Evolutionary conservation across 2,113 vertebrate genomes (phyloP).

Genomic region (Tragelaphus imberbis): DNA sequence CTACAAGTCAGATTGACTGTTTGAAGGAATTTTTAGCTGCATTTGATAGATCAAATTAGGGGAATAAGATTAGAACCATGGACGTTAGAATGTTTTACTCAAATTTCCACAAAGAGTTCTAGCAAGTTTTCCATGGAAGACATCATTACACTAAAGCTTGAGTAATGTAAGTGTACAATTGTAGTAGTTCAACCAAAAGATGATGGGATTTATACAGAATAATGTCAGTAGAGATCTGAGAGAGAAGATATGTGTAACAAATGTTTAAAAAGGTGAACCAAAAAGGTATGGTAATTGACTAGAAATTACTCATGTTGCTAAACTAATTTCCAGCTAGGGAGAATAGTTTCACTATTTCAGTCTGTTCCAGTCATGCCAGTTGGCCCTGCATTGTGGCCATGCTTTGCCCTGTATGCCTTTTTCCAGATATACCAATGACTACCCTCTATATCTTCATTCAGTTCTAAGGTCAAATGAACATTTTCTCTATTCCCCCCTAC

Average conservation of each 20-base stretch:
- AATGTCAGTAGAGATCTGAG: background rate
- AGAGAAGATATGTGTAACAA: background rate
- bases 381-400: too few relatives aligned
- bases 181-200: background rate
- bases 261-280: background rate
- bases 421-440: background rate
- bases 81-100: background rate
- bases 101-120: background rate
- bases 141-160: background rate
- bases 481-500: background rate
- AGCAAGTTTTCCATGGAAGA: background rate
- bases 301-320: background rate
- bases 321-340: background rate
- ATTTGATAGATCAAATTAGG: background rate
- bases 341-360: background rate
- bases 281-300: background rate
- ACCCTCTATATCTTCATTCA: background rate
- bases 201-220: background rate
- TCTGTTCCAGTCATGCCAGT: too few relatives aligned
- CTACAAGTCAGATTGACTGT: background rate
- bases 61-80: background rate
- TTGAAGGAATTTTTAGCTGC: background rate
- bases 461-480: background rate
- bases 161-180: background rate
- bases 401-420: too few relatives aligned